Percentiles rank a stretch among this genome's conserved stretches.
These are phyloP conservation scores for Zygothrica quintamaculata DNA, from an alignment of 2,888 invertebrate species.

Conservation along the genomic window DNA sequence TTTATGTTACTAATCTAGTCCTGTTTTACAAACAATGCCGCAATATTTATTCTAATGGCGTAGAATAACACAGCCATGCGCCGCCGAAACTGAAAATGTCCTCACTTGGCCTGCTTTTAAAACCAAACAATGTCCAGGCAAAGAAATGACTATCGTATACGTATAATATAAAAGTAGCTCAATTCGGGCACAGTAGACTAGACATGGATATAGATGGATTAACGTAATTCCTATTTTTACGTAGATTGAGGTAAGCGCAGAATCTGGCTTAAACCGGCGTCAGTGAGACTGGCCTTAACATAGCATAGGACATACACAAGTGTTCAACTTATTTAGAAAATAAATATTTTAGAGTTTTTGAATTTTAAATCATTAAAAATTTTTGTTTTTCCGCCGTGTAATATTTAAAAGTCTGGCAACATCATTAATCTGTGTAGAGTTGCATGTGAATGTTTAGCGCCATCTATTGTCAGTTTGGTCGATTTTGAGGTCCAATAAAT, in stretches of 20 bases:
- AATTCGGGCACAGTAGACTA: slow-evolving; percentile 43
- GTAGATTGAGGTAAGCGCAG: slow-evolving; percentile 62
- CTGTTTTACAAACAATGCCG: slow-evolving; percentile 83
- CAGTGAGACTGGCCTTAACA: slow-evolving; percentile 56
- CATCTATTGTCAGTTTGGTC: slow-evolving; percentile 13
- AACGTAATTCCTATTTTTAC: slow-evolving; percentile 58
- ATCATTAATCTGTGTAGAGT: not conserved
- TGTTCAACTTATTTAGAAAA: too few relatives aligned
- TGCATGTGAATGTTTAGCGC: slow-evolving; percentile 21
- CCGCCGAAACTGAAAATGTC: slow-evolving; percentile 42
- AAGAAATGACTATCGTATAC: slow-evolving; percentile 32
- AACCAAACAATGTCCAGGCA: slow-evolving; percentile 20
- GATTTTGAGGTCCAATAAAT: slow-evolving; percentile 19
- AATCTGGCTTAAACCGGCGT: slow-evolving; percentile 61
- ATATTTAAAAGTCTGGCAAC: slow-evolving; percentile 29
- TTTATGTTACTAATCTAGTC: slow-evolving; percentile 82
- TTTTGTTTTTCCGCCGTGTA: not conserved
- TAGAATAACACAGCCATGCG: slow-evolving; percentile 75
- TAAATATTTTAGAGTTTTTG: too few relatives aligned
- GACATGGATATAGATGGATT: slow-evolving; percentile 45
- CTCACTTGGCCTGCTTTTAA: slow-evolving; percentile 15
- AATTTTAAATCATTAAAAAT: slow-evolving; percentile 2
- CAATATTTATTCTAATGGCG: slow-evolving; percentile 81
- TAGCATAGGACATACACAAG: too few relatives aligned
- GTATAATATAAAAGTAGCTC: slow-evolving; percentile 42